Evolutionary conservation across 2,113 vertebrate species (phyloP), one percentile per base, ranked within the genome.

Genomic region (Falcunculus frontatus): DNA sequence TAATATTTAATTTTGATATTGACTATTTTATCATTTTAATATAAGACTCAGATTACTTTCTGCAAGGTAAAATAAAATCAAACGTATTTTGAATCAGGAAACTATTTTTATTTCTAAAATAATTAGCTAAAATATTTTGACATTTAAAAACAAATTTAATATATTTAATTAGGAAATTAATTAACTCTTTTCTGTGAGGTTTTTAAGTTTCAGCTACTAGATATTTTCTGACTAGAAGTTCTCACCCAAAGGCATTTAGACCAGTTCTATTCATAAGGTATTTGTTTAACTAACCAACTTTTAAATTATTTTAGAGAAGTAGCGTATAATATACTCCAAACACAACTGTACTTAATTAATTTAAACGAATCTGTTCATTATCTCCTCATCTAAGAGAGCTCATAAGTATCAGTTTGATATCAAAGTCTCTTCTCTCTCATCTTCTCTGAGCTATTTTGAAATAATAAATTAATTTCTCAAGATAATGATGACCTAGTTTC

Each of bases 401-500:
- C 22, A 35, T 16, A 83, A 74, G 11, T 63, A 93, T 70, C 33
- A n/a, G 11, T 69, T 72, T 70, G 42, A 65, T 86, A 65, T 7
- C 13, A 63, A 72, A 72, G 9, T 35, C 10, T 81, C 44, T 74
- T 93, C 26, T 68, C 8, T 63, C 35, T 87, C 19, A 52, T 91
- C 53, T 87, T 73, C 44, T 88, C 41, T 77, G 35, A n/a, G 12
- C 5, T 96, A 44, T 76, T 96, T 97, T 60, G 27, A 81, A 87
- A 39, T 90, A 96, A 94, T 50, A 69, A 96, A 94, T 93, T 63
- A 6, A 64, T 89, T 89, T 70, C 41, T 80, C 46, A 84, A 87
- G 79, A 78, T 87, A 93, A 72, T 18, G 23, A 17, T 95, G 91
- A 96, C 95, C 88, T 42, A 94, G 33, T 96, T 97, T 96, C 68